These are phyloP conservation scores for Phyllotreta striolata DNA, from an alignment of 2,888 invertebrate genomes.

Conservation along the genomic window DNA sequence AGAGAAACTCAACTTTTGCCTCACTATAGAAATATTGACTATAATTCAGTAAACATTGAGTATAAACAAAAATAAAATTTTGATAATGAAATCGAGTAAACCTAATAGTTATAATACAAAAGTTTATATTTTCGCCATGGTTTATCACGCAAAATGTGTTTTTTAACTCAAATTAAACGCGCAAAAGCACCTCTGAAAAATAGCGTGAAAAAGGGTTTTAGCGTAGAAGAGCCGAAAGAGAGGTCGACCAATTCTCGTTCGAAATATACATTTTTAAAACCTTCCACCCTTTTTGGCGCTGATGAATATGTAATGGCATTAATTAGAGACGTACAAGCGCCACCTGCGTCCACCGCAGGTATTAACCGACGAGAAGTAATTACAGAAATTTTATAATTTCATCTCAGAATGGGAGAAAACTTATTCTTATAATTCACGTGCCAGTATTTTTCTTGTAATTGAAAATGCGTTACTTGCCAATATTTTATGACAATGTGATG, in stretches of 20 bases:
- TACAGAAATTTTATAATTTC: conserved; percentile 61
- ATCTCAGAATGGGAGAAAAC: conserved; percentile 46
- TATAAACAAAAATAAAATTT: too few relatives aligned
- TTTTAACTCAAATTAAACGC: too few relatives aligned
- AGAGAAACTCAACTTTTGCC: too few relatives aligned
- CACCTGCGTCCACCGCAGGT: conserved; percentile 60
- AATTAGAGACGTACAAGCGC: conserved; percentile 60
- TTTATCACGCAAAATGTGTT: too few relatives aligned
- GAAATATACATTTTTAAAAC: conserved; percentile 46
- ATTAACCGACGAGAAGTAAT: conserved; percentile 56
- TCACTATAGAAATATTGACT: too few relatives aligned
- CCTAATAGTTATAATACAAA: too few relatives aligned
- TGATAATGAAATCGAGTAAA: too few relatives aligned
- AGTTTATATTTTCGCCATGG: too few relatives aligned
- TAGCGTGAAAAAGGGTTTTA: conserved; percentile 20
- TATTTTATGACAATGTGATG: too few relatives aligned
- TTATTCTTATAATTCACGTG: conserved; percentile 9
- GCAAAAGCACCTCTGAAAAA: not conserved
- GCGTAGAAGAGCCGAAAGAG: conserved; percentile 34
- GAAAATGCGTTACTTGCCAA: too few relatives aligned
- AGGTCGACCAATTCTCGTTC: conserved; percentile 42
- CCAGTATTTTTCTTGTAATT: not conserved
- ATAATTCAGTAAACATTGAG: too few relatives aligned
- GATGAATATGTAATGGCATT: conserved; percentile 63
- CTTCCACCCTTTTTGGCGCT: conserved; percentile 49